Percentiles rank a stretch among this genome's conserved stretches.
Evolutionary conservation across 2,888 invertebrate species (phyloP).

Genomic region (Gisinianus flammeolus): DNA sequence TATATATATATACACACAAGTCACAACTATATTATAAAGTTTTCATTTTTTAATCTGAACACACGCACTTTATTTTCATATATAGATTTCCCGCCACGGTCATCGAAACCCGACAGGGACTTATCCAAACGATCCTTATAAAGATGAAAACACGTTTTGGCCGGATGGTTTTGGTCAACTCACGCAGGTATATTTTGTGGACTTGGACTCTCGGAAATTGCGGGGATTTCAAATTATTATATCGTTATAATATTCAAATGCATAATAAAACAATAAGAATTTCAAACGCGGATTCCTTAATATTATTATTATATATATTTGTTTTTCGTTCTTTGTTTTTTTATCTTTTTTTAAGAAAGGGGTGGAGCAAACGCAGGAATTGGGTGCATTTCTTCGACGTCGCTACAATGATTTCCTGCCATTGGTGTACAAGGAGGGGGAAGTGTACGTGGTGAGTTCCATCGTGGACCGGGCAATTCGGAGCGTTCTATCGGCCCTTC

Average conservation of each 20-base stretch:
- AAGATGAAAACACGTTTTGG: slow-evolving; percentile 69
- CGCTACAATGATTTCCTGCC: slow-evolving; percentile 70
- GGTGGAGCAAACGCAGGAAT: slow-evolving; percentile 63
- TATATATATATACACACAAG: no score
- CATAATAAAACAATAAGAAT: no score
- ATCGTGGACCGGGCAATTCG: slow-evolving; percentile 83
- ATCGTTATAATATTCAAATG: not conserved
- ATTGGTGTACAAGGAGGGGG: slow-evolving; percentile 60
- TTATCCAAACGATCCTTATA: slow-evolving; percentile 24
- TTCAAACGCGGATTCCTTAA: not conserved
- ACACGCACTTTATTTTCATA: no score
- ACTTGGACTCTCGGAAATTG: no score
- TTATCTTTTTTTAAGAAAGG: slow-evolving; percentile 61
- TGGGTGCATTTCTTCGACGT: slow-evolving; percentile 74
- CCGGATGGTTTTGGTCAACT: slow-evolving; percentile 80
- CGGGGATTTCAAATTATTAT: not conserved
- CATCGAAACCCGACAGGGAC: slow-evolving; percentile 9
- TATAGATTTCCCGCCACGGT: no score
- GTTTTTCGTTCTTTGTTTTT: no score
- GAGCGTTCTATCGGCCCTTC: slow-evolving; percentile 81
- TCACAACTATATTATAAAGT: no score
- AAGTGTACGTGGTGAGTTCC: slow-evolving; percentile 70
- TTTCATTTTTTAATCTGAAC: no score
- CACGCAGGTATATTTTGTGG: slow-evolving; percentile 74
- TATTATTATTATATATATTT: not conserved